Base-by-base conservation (phyloP, 23 tunicate genomes). In the Styela clava region DNA sequence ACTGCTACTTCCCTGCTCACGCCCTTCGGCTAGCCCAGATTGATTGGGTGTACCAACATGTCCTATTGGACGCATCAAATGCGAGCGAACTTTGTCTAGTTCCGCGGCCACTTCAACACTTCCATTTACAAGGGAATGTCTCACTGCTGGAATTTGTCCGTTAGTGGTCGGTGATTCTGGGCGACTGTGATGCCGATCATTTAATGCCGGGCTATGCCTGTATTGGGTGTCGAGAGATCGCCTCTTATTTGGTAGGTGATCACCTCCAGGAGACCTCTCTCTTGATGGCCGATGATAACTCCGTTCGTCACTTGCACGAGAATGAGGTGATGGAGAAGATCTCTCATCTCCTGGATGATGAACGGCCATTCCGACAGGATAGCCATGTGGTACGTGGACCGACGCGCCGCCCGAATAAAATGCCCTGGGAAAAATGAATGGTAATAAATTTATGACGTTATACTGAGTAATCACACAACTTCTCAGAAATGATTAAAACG, bases 181-280 rank as follows among this genome's bases (percentile, higher is more conserved):
- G 12, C 81, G 64, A 24, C 65, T 76, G 81, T 76, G 37, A 27
- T 76, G 81, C n/a, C 81, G 52, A 44, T 76, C 81, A 26, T 44
- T 51, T 27, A 56, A 1, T 19, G 52, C 31, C 24, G 81, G 81
- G 31, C 81, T 52, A 31, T 73, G 78, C 16, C 32, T 34, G 22
- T 73, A 31, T 24, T 76, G 81, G 81, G 24, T 44, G 65, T 76
- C 81, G 30, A 76, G 26, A 7, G 81, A 35, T 31, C 81, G 35
- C 21, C 81, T 68, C 37, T 76, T 76, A 23, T 28, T 44, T 12
- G 52, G 62, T 25, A 76, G 64, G 16, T 67, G 71, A 29, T 67
- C 71, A 20, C 81, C 81, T 22, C 32, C 52, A 16, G 81, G 81
- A 7, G 81, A 76, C 25, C 81, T 20, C 23, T 76, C 81, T 52